Conservation (phyloP, 92 coral and sea anemone genomes). For the Diadumene lineata region DNA sequence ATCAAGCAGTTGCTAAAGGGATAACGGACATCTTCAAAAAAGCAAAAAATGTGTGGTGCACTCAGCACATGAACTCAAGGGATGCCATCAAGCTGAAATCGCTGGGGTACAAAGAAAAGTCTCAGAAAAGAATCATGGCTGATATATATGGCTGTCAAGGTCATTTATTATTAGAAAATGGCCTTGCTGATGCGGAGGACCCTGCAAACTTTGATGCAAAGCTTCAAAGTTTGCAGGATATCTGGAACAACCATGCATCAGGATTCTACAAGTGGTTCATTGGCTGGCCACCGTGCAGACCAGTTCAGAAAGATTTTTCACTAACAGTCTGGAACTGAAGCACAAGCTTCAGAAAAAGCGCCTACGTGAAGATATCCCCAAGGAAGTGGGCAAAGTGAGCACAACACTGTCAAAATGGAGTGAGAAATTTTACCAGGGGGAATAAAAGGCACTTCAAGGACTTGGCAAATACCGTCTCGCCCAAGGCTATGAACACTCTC, state of each 20-base stretch:
- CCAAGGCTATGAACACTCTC: constrained; percentile 48
- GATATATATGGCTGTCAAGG: constrained; percentile 46
- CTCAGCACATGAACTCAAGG: constrained; percentile 52
- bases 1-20: constrained; percentile 51
- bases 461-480: constrained; percentile 59
- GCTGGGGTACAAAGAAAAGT: constrained; percentile 41
- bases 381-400: constrained; percentile 27
- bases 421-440: constrained; percentile 32
- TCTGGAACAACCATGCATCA: constrained; percentile 37
- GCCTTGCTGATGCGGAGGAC: constrained; percentile 49
- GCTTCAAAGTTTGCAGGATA: constrained; percentile 29
- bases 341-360: constrained; percentile 56
- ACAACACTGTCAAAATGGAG: constrained; percentile 20
- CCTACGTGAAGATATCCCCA: constrained; percentile 46
- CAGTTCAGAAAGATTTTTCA: constrained; percentile 45
- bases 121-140: constrained; percentile 36
- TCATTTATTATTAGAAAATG: constrained; percentile 24
- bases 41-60: constrained; percentile 55
- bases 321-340: constrained; percentile 53
- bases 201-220: constrained; percentile 43
- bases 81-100: constrained; percentile 34
- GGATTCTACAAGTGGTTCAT: constrained; percentile 59
- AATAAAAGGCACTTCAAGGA: constrained; percentile 41
- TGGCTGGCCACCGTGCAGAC: constrained; percentile 27
- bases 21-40: constrained; percentile 53